Evolutionary conservation across 2,888 invertebrate genomes (phyloP).

Genomic region (Sphecodes monilicornis): DNA sequence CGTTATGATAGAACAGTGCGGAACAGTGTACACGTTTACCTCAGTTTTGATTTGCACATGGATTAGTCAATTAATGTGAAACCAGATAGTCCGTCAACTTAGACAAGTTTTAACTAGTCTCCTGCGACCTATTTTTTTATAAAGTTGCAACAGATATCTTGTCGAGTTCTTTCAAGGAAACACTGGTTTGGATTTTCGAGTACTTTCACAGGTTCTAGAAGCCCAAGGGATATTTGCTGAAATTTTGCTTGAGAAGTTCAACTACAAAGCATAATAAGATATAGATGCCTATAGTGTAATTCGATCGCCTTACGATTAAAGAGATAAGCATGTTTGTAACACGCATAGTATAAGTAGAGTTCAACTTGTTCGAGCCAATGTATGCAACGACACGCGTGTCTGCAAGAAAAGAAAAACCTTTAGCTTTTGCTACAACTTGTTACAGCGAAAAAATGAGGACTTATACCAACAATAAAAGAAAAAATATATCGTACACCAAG

Average conservation of each 20-base stretch:
- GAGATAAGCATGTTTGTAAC: slow-evolving; percentile 69
- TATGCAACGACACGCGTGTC: slow-evolving; percentile 54
- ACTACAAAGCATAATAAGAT: slow-evolving; percentile 39
- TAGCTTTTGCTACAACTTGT: slow-evolving; percentile 70
- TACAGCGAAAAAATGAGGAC: slow-evolving; percentile 50
- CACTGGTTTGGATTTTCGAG: slow-evolving; percentile 3
- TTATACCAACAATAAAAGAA: slow-evolving; percentile 33
- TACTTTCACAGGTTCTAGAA: slow-evolving; percentile 30
- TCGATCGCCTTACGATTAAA: slow-evolving; percentile 67
- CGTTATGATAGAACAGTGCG: slow-evolving; percentile 19
- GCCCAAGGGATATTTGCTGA: slow-evolving; percentile 17
- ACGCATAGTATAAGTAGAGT: slow-evolving; percentile 52
- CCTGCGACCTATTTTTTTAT: slow-evolving; percentile 2
- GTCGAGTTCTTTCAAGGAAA: background rate
- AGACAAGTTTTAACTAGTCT: slow-evolving; percentile 21
- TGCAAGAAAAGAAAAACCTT: slow-evolving; percentile 37
- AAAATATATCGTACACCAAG: slow-evolving; percentile 44
- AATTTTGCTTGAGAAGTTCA: slow-evolving; percentile 37
- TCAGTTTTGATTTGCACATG: slow-evolving; percentile 35
- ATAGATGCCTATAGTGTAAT: slow-evolving; percentile 62
- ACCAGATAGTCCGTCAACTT: slow-evolving; percentile 48
- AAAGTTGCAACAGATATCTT: slow-evolving; percentile 15
- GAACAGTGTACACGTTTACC: slow-evolving; percentile 30
- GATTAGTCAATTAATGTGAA: slow-evolving; percentile 60
- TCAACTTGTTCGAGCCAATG: slow-evolving; percentile 54